Conservation (phyloP, 2,888 invertebrate genomes). For the Acrobasis repandana region DNA sequence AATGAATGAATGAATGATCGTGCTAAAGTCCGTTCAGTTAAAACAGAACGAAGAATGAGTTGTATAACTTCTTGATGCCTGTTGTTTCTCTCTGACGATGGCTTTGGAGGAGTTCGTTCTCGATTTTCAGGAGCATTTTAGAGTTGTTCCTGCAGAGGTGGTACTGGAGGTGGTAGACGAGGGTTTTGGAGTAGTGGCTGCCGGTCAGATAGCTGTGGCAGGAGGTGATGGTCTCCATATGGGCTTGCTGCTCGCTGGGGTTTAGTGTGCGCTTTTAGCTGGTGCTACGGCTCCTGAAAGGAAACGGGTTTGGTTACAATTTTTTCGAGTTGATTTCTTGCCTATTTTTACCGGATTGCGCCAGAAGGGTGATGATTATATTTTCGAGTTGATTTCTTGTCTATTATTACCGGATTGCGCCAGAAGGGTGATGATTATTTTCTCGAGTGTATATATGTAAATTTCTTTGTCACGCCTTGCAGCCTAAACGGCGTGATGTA, state of each 20-base stretch:
- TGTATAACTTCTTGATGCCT: conserved; percentile 93
- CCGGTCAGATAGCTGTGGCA: conserved; percentile 58
- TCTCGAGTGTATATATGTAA: no score
- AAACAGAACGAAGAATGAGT: conserved; percentile 93
- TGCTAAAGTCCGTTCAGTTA: conserved; percentile 74
- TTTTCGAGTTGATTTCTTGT: no score
- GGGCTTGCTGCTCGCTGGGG: conserved; percentile 41
- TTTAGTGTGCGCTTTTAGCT: conserved; percentile 36
- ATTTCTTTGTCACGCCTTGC: no score
- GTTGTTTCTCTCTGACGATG: conserved; percentile 92
- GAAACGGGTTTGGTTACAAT: conserved; percentile 14
- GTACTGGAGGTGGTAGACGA: conserved; percentile 59
- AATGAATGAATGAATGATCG: conserved; percentile 42
- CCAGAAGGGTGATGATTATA: no score
- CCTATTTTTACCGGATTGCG: no score
- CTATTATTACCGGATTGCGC: no score
- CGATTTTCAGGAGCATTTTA: conserved; percentile 88
- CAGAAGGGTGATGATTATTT: no score
- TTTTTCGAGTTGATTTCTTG: no score
- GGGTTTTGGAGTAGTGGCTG: conserved; percentile 57
- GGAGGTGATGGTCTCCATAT: conserved; percentile 61
- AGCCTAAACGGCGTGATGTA: no score
- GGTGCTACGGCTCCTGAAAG: conserved; percentile 74
- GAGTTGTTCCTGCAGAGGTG: conserved; percentile 57
- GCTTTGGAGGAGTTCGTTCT: conserved; percentile 89